phyloP scores from a whole-genome alignment of 2,888 invertebrate species.

The Phlogophora meticulosa region DNA sequence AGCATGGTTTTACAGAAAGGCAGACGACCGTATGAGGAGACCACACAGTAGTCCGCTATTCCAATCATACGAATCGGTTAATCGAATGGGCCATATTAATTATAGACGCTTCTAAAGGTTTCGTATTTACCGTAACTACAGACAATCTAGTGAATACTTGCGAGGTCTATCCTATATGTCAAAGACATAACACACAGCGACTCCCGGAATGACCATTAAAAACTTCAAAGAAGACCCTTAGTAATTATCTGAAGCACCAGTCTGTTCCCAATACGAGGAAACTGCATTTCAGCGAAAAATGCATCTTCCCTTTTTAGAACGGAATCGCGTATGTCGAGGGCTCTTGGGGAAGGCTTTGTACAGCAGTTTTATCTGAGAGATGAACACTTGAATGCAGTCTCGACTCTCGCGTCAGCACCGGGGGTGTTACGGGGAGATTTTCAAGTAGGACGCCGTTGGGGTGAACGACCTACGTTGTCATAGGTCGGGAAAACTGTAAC shows the following conservation, averaged over 20 bases:
- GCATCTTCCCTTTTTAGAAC: constrained; percentile 80
- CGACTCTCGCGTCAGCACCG: constrained; percentile 63
- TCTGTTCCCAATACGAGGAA: constrained; percentile 48
- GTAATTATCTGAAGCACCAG: constrained; percentile 54
- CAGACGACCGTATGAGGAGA: not conserved
- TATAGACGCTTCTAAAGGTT: not conserved
- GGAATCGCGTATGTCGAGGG: constrained; percentile 78
- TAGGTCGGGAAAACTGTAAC: constrained; percentile 65
- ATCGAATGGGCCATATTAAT: not conserved
- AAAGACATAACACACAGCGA: not conserved
- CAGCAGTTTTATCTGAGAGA: constrained; percentile 78
- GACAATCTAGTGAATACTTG: not conserved
- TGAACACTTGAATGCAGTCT: constrained; percentile 74
- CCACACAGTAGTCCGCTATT: not conserved
- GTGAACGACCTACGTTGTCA: constrained; percentile 68
- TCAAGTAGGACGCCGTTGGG: constrained; percentile 67
- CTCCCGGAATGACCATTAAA: constrained; percentile 27
- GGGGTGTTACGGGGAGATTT: constrained; percentile 63
- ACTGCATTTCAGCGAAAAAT: constrained; percentile 69
- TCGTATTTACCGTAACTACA: not conserved
- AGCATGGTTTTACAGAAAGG: not conserved
- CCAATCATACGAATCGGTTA: constrained; percentile 1
- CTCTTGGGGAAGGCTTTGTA: constrained; percentile 81
- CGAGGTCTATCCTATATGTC: not conserved
- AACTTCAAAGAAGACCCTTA: constrained; percentile 31